Conservation (phyloP, 2,888 invertebrate species). For the Rhyacophila evoluta region DNA sequence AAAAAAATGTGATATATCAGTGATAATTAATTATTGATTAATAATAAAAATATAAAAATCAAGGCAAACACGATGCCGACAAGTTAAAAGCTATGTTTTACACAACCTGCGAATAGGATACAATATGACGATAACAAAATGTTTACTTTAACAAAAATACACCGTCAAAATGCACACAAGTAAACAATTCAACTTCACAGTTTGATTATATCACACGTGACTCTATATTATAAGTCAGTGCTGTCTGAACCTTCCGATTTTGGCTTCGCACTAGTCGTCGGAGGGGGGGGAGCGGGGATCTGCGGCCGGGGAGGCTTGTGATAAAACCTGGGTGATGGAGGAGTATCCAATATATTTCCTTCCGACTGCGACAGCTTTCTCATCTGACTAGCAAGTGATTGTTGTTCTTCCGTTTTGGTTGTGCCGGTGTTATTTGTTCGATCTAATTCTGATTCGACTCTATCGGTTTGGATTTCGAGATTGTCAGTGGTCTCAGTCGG, state of each 20-base stretch:
- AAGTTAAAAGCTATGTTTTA: slow-evolving; percentile 5
- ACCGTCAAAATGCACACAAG: neutral
- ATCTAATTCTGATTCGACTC: slow-evolving; percentile 62
- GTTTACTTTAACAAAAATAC: neutral
- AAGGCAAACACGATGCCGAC: neutral
- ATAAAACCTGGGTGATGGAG: slow-evolving; percentile 60
- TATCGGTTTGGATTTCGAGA: slow-evolving; percentile 57
- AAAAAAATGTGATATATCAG: too few relatives aligned
- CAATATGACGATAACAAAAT: neutral
- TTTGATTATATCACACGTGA: neutral
- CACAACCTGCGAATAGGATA: slow-evolving; percentile 14
- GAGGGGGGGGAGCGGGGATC: slow-evolving; percentile 60
- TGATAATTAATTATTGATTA: neutral
- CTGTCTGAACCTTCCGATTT: slow-evolving; percentile 58
- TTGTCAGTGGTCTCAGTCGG: slow-evolving; percentile 45
- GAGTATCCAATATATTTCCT: slow-evolving; percentile 72
- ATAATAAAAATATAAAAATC: neutral
- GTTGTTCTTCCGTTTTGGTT: slow-evolving; percentile 62
- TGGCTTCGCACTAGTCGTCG: slow-evolving; percentile 58
- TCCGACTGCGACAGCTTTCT: slow-evolving; percentile 72
- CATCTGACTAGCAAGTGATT: slow-evolving; percentile 61
- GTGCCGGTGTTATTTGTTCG: slow-evolving; percentile 66
- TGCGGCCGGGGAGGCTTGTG: slow-evolving; percentile 61
- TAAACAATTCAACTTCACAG: neutral
- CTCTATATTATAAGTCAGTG: slow-evolving; percentile 61